Conservation (phyloP, 2,113 vertebrate species). For the Engystomops pustulosus region DNA sequence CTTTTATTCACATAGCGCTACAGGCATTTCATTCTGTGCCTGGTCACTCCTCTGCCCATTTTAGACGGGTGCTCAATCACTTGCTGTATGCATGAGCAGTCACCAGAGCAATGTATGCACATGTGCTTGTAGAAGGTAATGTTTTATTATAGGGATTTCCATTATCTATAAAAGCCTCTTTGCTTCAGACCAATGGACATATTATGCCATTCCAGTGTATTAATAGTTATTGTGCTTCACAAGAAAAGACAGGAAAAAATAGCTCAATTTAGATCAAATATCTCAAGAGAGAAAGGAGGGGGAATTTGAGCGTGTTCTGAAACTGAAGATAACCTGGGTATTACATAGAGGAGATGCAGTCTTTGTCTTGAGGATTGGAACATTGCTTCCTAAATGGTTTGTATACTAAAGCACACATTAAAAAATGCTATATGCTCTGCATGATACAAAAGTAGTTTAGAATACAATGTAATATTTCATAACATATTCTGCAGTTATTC, state of each 20-base stretch:
- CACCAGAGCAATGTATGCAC: conserved; percentile 11
- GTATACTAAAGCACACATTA: conserved; percentile 4
- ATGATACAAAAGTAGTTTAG: background rate
- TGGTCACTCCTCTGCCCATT: background rate
- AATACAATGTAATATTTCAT: too few relatives aligned
- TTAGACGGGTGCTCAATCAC: conserved; percentile 5
- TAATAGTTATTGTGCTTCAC: conserved; percentile 51
- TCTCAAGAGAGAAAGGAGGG: conserved; percentile 39
- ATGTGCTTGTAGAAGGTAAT: conserved; percentile 33
- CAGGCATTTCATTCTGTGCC: conserved; percentile 20
- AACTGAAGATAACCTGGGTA: conserved; percentile 33
- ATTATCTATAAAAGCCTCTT: conserved; percentile 56
- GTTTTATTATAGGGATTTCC: conserved; percentile 1
- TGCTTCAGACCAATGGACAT: conserved; percentile 54
- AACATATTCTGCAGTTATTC: too few relatives aligned
- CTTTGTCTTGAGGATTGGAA: background rate
- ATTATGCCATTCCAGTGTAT: conserved; percentile 40
- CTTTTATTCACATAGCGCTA: conserved; percentile 34
- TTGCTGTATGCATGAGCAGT: background rate
- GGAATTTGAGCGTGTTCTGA: conserved; percentile 15
- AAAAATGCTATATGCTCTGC: background rate
- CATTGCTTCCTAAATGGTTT: conserved; percentile 22
- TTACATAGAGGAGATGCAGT: background rate
- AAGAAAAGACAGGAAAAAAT: conserved; percentile 51
- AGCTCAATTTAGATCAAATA: conserved; percentile 49